Conservation (phyloP, 1,140 invertebrate genomes). For the Colletes latitarsis region DNA sequence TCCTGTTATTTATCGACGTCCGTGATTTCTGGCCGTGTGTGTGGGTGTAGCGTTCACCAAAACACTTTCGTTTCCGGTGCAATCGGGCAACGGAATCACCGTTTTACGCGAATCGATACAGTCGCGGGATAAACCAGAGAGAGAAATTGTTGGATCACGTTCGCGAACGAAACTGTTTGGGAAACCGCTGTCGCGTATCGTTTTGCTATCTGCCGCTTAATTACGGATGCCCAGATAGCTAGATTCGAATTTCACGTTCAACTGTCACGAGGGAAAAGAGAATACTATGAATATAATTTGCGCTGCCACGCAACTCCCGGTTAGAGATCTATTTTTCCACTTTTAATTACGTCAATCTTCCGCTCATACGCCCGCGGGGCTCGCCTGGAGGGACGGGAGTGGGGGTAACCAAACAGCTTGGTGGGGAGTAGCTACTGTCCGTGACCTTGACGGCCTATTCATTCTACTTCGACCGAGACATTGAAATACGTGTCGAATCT, state of each 20-base stretch:
- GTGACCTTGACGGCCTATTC: no score
- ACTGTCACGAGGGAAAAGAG: no score
- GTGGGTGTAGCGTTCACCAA: not conserved
- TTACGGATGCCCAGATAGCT: not conserved
- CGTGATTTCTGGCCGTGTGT: not conserved
- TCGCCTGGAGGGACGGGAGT: no score
- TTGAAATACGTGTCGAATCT: no score
- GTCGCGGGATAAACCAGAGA: conserved; percentile 1
- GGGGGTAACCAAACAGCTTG: no score
- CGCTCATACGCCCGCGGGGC: no score
- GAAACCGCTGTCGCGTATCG: conserved; percentile 5
- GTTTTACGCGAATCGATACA: conserved; percentile 24
- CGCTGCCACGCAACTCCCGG: no score
- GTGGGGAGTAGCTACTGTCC: no score
- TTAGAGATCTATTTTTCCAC: no score
- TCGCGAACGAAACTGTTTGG: not conserved
- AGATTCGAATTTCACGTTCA: not conserved
- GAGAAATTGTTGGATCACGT: not conserved
- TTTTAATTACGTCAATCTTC: no score
- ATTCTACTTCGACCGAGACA: no score
- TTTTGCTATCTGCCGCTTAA: conserved; percentile 29
- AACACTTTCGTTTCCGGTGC: conserved; percentile 10
- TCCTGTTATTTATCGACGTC: not conserved
- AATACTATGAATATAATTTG: no score
- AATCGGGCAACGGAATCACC: not conserved